These are phyloP conservation scores for Drosophila niveifrons DNA, from an alignment of 2,888 invertebrate species.

Conservation along the genomic window DNA sequence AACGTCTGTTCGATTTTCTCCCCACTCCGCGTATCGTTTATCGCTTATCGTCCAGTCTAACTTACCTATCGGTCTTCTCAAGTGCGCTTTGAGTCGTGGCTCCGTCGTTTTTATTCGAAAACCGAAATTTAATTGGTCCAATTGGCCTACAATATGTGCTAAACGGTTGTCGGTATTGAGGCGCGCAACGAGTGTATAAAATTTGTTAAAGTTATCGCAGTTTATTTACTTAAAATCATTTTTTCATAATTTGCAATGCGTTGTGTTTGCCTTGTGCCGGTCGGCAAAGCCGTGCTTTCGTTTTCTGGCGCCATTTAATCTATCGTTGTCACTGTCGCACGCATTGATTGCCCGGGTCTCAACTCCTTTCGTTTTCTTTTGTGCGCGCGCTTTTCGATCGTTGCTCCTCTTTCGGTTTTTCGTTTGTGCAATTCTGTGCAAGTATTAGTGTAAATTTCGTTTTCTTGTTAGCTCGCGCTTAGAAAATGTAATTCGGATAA, in stretches of 20 bases:
- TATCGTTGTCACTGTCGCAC: not conserved
- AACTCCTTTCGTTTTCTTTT: not conserved
- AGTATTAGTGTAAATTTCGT: not conserved
- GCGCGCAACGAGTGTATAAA: not conserved
- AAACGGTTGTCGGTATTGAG: not conserved
- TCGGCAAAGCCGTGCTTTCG: not conserved
- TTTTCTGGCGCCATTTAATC: conserved; percentile 2
- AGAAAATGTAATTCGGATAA: not conserved
- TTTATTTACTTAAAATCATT: conserved; percentile 8
- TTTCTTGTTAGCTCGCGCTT: not conserved
- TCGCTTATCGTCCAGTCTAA: conserved; percentile 1
- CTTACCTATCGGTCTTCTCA: not conserved
- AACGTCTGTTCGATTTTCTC: not conserved
- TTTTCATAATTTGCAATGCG: not conserved
- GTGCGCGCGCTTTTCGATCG: not conserved
- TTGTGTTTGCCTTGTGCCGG: not conserved
- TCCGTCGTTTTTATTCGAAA: not conserved
- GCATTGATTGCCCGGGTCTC: not conserved
- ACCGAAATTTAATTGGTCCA: not conserved
- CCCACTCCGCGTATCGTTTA: not conserved
- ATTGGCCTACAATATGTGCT: conserved; percentile 8
- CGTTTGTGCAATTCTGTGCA: not conserved
- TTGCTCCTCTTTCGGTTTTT: not conserved
- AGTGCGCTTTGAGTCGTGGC: not conserved
- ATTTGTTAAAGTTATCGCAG: not conserved